These are phyloP conservation scores for human (Homo sapiens) DNA, from an alignment of 2,113 vertebrate genomes.

Conservation along the genomic window DNA sequence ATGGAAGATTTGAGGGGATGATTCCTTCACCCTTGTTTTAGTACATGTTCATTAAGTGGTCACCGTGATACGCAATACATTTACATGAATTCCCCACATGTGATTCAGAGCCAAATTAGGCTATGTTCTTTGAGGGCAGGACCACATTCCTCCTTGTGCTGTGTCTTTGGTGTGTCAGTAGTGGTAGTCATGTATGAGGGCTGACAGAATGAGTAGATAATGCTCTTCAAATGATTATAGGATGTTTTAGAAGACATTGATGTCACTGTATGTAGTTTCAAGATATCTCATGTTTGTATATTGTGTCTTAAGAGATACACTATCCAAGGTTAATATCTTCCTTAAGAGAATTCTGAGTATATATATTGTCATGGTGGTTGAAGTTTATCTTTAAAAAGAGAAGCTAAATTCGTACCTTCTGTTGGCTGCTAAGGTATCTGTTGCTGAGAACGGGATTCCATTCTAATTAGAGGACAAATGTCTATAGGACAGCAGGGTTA, in stretches of 20 bases:
- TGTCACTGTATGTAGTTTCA: neutral
- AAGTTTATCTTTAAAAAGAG: neutral
- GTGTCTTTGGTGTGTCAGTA: neutral
- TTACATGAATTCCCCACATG: neutral
- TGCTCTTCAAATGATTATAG: neutral
- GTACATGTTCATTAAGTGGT: neutral
- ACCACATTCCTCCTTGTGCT: neutral
- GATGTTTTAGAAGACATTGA: neutral
- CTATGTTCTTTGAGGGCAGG: neutral
- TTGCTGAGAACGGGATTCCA: neutral
- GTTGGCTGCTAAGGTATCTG: neutral
- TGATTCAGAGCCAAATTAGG: neutral
- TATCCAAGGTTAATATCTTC: neutral
- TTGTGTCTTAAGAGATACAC: neutral
- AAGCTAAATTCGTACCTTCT: neutral
- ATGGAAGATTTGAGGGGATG: neutral
- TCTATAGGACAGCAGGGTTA: neutral
- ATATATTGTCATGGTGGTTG: neutral
- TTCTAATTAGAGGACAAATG: neutral
- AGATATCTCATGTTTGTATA: neutral
- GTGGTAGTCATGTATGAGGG: neutral
- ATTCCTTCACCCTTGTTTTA: neutral
- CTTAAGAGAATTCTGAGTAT: neutral
- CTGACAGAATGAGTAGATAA: neutral
- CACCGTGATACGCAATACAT: neutral